Conservation (phyloP, 1,140 invertebrate genomes). For the Steinernema khuongi region DNA sequence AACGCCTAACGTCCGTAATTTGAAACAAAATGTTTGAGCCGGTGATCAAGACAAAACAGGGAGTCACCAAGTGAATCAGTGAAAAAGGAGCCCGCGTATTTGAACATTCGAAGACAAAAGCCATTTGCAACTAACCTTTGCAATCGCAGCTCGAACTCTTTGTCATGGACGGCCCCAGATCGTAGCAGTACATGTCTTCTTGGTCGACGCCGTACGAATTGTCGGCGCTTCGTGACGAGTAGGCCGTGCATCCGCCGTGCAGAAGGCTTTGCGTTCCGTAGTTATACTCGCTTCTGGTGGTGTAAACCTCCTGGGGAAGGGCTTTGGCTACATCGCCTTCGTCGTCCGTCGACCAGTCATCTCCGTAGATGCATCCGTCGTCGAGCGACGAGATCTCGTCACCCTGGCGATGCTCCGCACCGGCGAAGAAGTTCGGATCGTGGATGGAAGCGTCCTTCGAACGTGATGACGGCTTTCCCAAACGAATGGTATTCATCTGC, state of each 20-base stretch:
- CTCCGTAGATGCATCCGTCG: slow-evolving; percentile 38
- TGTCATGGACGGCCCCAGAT: neutral
- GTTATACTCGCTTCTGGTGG: neutral
- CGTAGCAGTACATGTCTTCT: neutral
- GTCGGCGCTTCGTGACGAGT: neutral
- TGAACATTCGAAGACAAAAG: neutral
- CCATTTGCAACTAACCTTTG: slow-evolving; percentile 2
- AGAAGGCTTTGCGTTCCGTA: slow-evolving; percentile 13
- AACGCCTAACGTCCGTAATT: neutral
- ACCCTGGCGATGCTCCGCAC: slow-evolving; percentile 19
- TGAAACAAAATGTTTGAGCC: neutral
- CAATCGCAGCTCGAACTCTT: neutral
- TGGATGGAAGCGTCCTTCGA: neutral
- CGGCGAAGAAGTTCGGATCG: slow-evolving; percentile 23
- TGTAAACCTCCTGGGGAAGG: slow-evolving; percentile 8
- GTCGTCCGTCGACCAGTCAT: slow-evolving; percentile 46
- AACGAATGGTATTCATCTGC: slow-evolving; percentile 23
- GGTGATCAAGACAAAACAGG: slow-evolving; percentile 1
- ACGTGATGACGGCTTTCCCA: slow-evolving; percentile 6
- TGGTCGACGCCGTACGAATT: slow-evolving; percentile 13
- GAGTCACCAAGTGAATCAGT: slow-evolving; percentile 7
- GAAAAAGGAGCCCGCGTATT: neutral
- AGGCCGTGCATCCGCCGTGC: neutral
- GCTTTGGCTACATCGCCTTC: slow-evolving; percentile 3
- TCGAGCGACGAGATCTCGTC: slow-evolving; percentile 21